Evolutionary conservation across 2,888 invertebrate genomes (phyloP).

Genomic region (Mythimna albipuncta): DNA sequence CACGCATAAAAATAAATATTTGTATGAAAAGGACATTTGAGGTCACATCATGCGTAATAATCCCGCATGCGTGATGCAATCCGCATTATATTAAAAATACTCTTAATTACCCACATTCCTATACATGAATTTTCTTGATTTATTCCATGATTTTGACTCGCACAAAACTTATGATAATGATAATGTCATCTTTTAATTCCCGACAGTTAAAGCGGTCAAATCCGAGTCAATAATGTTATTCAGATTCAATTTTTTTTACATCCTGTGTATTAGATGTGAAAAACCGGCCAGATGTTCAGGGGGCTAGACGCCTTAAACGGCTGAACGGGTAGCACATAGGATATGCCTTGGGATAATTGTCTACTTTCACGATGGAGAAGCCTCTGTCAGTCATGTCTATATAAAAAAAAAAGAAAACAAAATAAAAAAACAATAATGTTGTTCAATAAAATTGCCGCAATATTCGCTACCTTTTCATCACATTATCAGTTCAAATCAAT

Average conservation of each 20-base stretch:
- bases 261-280: not conserved
- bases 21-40: too few species aligned
- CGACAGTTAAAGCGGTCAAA: not conserved
- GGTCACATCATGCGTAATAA: too few species aligned
- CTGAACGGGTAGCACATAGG: not conserved
- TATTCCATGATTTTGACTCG: not conserved
- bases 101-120: not conserved
- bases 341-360: not conserved
- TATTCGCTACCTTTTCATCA: conserved; percentile 12
- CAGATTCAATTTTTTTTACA: conserved; percentile 3
- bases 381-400: too few species aligned
- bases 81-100: too few species aligned
- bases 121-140: not conserved
- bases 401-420: too few species aligned
- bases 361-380: too few species aligned
- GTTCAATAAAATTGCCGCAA: not conserved
- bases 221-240: not conserved
- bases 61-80: too few species aligned
- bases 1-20: too few species aligned
- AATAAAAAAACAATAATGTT: too few species aligned
- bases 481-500: conserved; percentile 14
- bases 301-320: not conserved
- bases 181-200: conserved; percentile 5
- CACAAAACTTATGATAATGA: conserved; percentile 22
- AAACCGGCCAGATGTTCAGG: conserved; percentile 24